Evolutionary conservation across 2,797 vertebrate genomes (phyloP).

Genomic region (Acanthopagrus latus): DNA sequence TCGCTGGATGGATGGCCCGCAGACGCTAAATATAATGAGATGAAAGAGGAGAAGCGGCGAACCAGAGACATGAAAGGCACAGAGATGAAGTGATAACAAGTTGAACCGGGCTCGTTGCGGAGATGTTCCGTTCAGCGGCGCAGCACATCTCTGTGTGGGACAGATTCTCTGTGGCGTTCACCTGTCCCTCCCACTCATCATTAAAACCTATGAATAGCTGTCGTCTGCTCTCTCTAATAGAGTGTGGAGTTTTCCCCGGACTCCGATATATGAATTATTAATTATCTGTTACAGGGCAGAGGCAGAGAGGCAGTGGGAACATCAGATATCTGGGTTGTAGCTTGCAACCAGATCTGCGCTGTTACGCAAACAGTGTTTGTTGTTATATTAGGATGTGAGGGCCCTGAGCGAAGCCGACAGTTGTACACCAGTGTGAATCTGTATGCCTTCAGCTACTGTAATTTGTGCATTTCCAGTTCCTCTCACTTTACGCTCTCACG

Average conservation of each 20-base stretch:
- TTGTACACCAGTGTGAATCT: slow-evolving; percentile 8
- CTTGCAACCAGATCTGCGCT: slow-evolving; percentile 45
- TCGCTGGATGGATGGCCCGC: slow-evolving; percentile 17
- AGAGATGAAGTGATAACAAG: slow-evolving; percentile 34
- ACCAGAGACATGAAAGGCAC: slow-evolving; percentile 36
- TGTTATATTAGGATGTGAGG: slow-evolving; percentile 47
- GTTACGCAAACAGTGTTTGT: slow-evolving; percentile 59
- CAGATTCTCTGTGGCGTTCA: slow-evolving; percentile 46
- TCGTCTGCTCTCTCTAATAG: slow-evolving; percentile 68
- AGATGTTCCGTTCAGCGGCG: slow-evolving; percentile 14
- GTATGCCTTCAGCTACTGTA: background rate
- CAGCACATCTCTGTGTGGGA: slow-evolving; percentile 34
- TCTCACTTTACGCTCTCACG: slow-evolving; percentile 4
- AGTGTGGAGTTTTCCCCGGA: slow-evolving; percentile 74
- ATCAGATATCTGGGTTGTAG: slow-evolving; percentile 53
- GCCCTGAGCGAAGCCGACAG: background rate
- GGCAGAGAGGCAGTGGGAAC: slow-evolving; percentile 37
- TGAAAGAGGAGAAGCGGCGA: slow-evolving; percentile 8
- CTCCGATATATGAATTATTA: slow-evolving; percentile 80
- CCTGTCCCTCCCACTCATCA: slow-evolving; percentile 67
- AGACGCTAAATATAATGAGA: slow-evolving; percentile 40
- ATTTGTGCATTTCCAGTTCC: slow-evolving; percentile 14
- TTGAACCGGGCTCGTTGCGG: slow-evolving; percentile 12
- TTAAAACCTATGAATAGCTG: slow-evolving; percentile 75
- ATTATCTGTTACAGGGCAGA: slow-evolving; percentile 67